phyloP scores from a whole-genome alignment of 1,140 invertebrate genomes.

The Sitobion miscanthi region DNA sequence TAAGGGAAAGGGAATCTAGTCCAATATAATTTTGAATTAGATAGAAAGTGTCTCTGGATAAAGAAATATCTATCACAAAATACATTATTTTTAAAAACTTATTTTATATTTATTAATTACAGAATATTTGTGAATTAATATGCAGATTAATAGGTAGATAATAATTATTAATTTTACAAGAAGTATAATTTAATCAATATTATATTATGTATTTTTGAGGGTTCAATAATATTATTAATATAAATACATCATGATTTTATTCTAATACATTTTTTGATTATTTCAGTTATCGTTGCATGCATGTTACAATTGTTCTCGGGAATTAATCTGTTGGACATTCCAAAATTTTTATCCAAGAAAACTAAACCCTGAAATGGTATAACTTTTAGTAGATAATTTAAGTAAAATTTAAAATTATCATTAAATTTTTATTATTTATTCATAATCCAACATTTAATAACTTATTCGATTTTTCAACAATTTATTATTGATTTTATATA shows the following conservation, averaged over 20 bases:
- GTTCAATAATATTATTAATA: too few species aligned
- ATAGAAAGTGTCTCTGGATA: too few species aligned
- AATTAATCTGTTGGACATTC: constrained; percentile 16
- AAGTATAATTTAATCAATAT: too few species aligned
- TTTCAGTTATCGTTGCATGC: constrained; percentile 33
- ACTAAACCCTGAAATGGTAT: neutral
- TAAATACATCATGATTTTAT: neutral
- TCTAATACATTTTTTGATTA: neutral
- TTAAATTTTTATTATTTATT: neutral
- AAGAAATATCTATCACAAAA: too few species aligned
- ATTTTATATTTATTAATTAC: too few species aligned
- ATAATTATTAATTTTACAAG: too few species aligned
- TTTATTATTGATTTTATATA: neutral
- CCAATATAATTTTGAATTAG: too few species aligned
- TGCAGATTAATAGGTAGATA: too few species aligned
- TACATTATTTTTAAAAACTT: too few species aligned
- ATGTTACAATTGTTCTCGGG: constrained; percentile 37
- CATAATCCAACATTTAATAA: neutral
- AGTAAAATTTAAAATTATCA: neutral
- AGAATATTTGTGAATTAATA: too few species aligned
- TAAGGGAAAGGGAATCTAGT: too few species aligned
- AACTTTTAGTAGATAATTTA: neutral
- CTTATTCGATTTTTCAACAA: neutral
- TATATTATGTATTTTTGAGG: too few species aligned
- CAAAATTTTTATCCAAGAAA: neutral